Evolutionary conservation across 2,888 invertebrate genomes (phyloP).

Genomic region (Agonopterix alstromeriana): DNA sequence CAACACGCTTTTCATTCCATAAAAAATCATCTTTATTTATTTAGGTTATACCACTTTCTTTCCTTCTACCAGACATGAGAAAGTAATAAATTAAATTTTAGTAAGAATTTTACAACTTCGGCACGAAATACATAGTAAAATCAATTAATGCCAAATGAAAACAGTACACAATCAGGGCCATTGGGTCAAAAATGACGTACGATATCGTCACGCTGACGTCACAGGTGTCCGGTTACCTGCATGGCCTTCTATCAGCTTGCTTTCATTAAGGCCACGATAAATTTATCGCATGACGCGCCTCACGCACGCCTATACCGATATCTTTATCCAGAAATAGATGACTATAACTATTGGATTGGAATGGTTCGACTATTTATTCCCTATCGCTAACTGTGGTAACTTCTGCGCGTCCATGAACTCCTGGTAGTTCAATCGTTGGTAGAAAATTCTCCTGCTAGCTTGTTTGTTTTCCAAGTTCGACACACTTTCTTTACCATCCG

Average conservation of each 20-base stretch:
- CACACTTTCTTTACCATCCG: too few relatives aligned
- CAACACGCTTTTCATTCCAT: too few relatives aligned
- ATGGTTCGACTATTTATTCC: constrained; percentile 25
- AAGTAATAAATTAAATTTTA: too few relatives aligned
- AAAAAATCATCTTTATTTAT: too few relatives aligned
- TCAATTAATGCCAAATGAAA: too few relatives aligned
- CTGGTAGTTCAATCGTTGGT: neutral
- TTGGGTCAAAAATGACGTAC: constrained; percentile 35
- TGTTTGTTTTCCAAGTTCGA: too few relatives aligned
- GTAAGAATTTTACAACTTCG: too few relatives aligned
- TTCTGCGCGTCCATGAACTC: constrained; percentile 16
- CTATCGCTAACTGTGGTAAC: constrained; percentile 9
- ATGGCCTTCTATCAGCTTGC: constrained; percentile 40
- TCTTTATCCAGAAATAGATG: constrained; percentile 54
- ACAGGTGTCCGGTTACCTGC: constrained; percentile 62
- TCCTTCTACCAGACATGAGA: too few relatives aligned
- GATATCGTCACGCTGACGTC: constrained; percentile 44
- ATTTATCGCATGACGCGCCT: constrained; percentile 66
- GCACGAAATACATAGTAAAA: too few relatives aligned
- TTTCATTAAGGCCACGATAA: constrained; percentile 71
- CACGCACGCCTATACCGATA: constrained; percentile 33
- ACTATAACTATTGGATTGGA: constrained; percentile 29
- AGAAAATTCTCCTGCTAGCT: too few relatives aligned
- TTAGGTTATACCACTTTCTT: too few relatives aligned
- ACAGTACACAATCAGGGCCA: constrained; percentile 17